Percentiles rank a stretch among this genome's conserved stretches.
phyloP scores from a whole-genome alignment of 1,140 invertebrate species.

The Ostrea edulis region DNA sequence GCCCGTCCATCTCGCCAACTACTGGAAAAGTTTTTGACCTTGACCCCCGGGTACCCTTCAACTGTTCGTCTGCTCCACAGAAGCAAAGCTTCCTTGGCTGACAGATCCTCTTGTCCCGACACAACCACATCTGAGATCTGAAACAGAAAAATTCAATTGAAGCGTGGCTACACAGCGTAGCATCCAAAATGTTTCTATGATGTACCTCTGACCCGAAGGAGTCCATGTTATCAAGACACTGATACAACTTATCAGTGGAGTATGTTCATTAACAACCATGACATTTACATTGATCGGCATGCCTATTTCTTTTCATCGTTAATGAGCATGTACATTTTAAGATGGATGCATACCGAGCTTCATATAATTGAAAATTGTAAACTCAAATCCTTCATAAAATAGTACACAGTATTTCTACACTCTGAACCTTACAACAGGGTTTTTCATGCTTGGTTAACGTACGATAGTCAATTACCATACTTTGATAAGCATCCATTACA shows the following conservation, averaged over 20 bases:
- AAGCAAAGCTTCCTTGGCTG: constrained; percentile 95
- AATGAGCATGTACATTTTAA: background rate
- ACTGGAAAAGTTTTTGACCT: constrained; percentile 95
- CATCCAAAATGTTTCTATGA: background rate
- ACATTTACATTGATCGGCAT: background rate
- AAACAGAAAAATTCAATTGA: constrained; percentile 69
- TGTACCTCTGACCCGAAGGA: background rate
- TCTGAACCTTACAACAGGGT: background rate
- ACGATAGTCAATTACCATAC: background rate
- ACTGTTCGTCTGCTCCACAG: constrained; percentile 97
- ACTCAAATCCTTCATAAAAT: background rate
- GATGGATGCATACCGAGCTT: background rate
- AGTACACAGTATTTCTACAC: background rate
- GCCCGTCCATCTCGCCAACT: constrained; percentile 99
- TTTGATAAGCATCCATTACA: background rate
- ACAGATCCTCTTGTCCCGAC: constrained; percentile 88
- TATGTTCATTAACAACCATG: constrained; percentile 2
- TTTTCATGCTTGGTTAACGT: background rate
- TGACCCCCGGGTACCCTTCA: constrained; percentile 97
- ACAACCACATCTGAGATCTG: constrained; percentile 99
- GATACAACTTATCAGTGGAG: constrained; percentile 7
- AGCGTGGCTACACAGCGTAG: background rate
- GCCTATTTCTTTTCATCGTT: background rate
- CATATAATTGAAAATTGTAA: background rate
- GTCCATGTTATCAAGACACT: constrained; percentile 4